Evolutionary conservation across 2,888 invertebrate genomes (phyloP).

Genomic region (Lepidocyrtoides sp.): DNA sequence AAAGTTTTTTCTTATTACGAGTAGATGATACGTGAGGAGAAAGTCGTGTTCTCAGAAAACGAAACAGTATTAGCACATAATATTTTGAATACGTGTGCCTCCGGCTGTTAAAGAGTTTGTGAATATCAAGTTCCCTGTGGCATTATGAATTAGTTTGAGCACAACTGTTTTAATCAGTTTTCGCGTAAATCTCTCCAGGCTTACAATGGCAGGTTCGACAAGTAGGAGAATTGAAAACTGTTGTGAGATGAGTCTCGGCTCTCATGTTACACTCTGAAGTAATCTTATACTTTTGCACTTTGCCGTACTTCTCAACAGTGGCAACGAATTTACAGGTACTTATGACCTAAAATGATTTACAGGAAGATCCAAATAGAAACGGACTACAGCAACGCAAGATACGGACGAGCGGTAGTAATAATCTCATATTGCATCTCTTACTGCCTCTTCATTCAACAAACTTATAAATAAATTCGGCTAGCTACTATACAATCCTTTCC

Average conservation of each 20-base stretch:
- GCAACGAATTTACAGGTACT: background rate
- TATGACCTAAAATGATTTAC: constrained; percentile 13
- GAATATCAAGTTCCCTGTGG: constrained; percentile 4
- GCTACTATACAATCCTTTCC: constrained; percentile 7
- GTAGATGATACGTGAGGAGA: too few relatives aligned
- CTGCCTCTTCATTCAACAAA: background rate
- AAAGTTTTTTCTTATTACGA: too few relatives aligned
- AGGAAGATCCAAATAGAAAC: background rate
- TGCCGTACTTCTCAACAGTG: background rate
- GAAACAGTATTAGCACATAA: background rate
- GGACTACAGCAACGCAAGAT: background rate
- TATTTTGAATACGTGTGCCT: background rate
- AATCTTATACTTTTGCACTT: constrained; percentile 31
- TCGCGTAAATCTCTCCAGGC: constrained; percentile 8
- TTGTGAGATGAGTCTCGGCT: background rate
- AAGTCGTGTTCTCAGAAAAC: background rate
- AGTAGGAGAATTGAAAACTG: constrained; percentile 8
- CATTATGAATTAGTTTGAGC: constrained; percentile 7
- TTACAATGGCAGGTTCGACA: constrained; percentile 41
- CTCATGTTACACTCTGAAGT: constrained; percentile 31
- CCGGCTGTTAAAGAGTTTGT: background rate
- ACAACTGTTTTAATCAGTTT: constrained; percentile 41
- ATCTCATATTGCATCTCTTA: constrained; percentile 9
- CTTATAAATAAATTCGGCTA: constrained; percentile 5
- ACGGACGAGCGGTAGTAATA: background rate